Conservation (phyloP, 53 echinoderm and acorn worm genomes). For the Arbacia lixula region DNA sequence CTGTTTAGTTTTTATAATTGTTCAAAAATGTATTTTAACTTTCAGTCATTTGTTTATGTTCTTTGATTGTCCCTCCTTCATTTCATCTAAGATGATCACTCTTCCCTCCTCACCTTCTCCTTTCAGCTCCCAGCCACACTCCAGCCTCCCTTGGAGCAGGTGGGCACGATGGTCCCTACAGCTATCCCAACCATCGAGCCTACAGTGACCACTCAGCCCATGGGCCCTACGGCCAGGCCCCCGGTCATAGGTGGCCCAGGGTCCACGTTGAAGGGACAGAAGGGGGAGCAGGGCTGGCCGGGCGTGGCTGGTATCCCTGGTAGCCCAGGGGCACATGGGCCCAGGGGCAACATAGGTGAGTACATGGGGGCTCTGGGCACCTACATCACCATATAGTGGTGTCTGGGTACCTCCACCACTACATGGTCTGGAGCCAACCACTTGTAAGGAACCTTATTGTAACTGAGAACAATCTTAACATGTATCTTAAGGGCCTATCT, state of each 20-base stretch:
- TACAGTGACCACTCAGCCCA: not conserved
- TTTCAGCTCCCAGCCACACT: conserved; percentile 29
- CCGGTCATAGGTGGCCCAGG: not conserved
- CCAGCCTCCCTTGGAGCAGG: conserved; percentile 27
- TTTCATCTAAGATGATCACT: no score
- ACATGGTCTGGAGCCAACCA: no score
- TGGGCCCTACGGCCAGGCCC: not conserved
- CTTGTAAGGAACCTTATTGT: not conserved
- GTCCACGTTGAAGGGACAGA: not conserved
- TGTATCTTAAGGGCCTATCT: not conserved
- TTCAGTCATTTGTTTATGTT: no score
- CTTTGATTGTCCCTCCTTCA: no score
- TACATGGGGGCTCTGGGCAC: no score
- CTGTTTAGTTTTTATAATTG: no score
- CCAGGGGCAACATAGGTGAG: conserved; percentile 10
- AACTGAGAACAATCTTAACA: not conserved
- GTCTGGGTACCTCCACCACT: no score
- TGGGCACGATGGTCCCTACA: not conserved
- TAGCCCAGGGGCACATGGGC: conserved; percentile 11
- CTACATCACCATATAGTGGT: no score
- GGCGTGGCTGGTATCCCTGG: conserved; percentile 31
- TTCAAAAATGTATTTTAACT: no score
- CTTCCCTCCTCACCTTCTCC: not conserved
- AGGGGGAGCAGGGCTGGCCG: conserved; percentile 27
- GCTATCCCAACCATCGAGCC: not conserved